Conservation (phyloP, 30 jellyfish, hydroid and myxozoan genomes). For the Chironex yamaguchii region DNA sequence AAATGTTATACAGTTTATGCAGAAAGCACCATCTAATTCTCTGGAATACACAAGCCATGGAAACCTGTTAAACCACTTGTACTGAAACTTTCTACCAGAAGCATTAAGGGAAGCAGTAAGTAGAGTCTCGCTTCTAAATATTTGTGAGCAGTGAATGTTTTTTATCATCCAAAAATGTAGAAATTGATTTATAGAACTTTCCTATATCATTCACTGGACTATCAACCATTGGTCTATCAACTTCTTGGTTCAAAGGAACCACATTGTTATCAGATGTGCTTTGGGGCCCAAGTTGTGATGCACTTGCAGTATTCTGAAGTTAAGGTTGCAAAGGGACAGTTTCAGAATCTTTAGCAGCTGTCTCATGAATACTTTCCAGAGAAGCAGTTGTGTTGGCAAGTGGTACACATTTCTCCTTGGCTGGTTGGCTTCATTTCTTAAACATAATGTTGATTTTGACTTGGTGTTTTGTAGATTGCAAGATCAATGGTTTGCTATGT, state of each 20-base stretch:
- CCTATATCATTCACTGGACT: too few relatives aligned
- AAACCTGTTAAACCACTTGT: conserved; percentile 7
- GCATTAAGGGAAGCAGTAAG: too few relatives aligned
- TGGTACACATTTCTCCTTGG: background rate
- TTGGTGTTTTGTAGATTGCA: background rate
- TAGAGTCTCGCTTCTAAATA: too few relatives aligned
- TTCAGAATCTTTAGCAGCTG: background rate
- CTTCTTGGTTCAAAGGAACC: too few relatives aligned
- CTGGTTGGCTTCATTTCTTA: background rate
- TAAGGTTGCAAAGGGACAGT: too few relatives aligned
- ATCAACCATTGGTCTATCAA: too few relatives aligned
- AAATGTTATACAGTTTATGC: conserved; percentile 54
- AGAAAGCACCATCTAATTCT: conserved; percentile 39
- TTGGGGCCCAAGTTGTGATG: too few relatives aligned
- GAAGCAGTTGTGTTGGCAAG: background rate
- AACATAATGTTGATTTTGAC: background rate
- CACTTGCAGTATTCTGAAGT: too few relatives aligned
- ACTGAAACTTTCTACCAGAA: conserved; percentile 9
- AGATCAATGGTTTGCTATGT: background rate
- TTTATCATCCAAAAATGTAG: too few relatives aligned
- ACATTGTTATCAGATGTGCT: too few relatives aligned
- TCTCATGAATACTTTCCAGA: background rate
- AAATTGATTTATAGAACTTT: too few relatives aligned
- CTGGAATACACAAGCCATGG: conserved; percentile 58
- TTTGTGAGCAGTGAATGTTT: too few relatives aligned